Evolutionary conservation across 2,797 vertebrate species (phyloP).

Genomic region (Tarsius wallacei): DNA sequence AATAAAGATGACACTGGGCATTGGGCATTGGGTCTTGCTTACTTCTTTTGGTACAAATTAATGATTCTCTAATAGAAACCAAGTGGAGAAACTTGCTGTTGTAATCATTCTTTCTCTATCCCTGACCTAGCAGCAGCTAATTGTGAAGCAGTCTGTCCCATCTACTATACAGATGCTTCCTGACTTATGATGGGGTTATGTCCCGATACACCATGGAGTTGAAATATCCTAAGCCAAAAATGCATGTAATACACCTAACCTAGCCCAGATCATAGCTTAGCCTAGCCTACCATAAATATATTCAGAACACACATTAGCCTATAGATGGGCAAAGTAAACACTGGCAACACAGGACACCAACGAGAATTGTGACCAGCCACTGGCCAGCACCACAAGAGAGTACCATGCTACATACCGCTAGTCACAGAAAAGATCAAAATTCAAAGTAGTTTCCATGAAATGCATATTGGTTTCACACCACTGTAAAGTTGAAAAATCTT

Average conservation of each 20-base stretch:
- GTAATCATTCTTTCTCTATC: not conserved
- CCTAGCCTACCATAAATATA: not conserved
- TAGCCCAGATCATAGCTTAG: not conserved
- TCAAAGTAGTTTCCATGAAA: not conserved
- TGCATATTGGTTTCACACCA: not conserved
- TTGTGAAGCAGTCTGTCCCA: not conserved
- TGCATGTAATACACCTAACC: not conserved
- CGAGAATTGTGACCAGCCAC: not conserved
- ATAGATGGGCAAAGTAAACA: not conserved
- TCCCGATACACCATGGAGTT: not conserved
- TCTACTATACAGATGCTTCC: not conserved
- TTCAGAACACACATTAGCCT: not conserved
- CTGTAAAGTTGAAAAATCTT: not conserved
- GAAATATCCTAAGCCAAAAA: not conserved
- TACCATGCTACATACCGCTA: not conserved
- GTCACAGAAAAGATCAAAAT: not conserved
- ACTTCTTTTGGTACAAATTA: not conserved
- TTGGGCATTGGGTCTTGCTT: not conserved
- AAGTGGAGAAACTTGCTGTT: not conserved
- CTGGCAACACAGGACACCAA: not conserved
- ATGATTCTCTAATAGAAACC: conserved; percentile 32
- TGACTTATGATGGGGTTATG: not conserved
- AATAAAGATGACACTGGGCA: not conserved
- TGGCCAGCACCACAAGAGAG: not conserved
- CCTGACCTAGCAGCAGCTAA: not conserved